Conservation (phyloP, 2,113 vertebrate species). For the Mystacornis crossleyi region DNA sequence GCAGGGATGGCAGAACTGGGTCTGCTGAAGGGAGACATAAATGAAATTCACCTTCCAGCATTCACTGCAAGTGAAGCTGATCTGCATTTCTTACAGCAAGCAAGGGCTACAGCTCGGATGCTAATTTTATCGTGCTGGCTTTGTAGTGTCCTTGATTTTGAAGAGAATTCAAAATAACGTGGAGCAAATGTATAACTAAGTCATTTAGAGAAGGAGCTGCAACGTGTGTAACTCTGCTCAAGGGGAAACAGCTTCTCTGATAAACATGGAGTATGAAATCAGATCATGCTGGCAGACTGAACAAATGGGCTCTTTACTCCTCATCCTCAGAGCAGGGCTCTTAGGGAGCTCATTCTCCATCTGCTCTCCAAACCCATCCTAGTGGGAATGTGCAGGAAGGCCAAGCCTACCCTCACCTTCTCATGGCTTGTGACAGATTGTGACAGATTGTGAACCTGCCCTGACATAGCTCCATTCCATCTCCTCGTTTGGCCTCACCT, state of each 20-base stretch:
- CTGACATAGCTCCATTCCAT: background rate
- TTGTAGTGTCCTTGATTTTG: conserved; percentile 63
- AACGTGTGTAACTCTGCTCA: conserved; percentile 31
- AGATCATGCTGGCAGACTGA: background rate
- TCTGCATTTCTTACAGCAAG: conserved; percentile 50
- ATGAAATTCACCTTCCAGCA: conserved; percentile 46
- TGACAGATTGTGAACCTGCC: background rate
- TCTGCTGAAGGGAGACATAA: conserved; percentile 4
- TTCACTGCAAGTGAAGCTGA: conserved; percentile 1
- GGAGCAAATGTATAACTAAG: conserved; percentile 54
- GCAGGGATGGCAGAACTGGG: conserved; percentile 44
- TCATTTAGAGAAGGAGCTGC: conserved; percentile 31
- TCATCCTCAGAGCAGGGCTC: background rate
- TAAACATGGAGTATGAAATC: background rate
- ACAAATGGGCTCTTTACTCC: background rate
- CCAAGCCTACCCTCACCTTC: background rate
- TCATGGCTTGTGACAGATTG: background rate
- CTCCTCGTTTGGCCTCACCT: background rate
- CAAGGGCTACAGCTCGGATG: conserved; percentile 42
- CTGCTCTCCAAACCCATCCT: background rate
- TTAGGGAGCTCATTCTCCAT: background rate
- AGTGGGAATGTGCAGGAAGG: background rate
- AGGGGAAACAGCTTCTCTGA: conserved; percentile 42
- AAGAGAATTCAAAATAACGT: conserved; percentile 58
- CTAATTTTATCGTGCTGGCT: conserved; percentile 67